Base-by-base conservation (phyloP, 2,888 invertebrate species). In the Plagodis dolabraria region DNA sequence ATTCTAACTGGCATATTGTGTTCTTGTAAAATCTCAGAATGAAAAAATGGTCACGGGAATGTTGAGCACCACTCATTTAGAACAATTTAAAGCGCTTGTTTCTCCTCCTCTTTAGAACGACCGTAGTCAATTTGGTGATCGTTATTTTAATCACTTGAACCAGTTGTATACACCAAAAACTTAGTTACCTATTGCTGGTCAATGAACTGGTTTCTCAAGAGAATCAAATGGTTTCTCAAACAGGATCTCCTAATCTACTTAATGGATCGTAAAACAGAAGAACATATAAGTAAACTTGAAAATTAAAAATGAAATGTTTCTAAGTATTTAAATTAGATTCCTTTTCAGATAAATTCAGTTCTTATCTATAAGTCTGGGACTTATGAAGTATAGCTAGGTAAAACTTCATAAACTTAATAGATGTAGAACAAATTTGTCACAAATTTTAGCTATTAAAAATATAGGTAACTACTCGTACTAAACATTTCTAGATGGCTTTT, bases 181-280 rank as follows among this genome's bases (percentile, higher is more conserved):
- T 22, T 57, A 47, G 48, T 49, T 43, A 47, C 4, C 38, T 40
- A 47, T 33, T 10, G 12, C 53, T 45, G 64, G 63, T 65, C 64
- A 64, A 65, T 53, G 64, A 53, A 59, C 64, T 53, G 11, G 33
- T 56, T 55, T 47, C 45, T 56, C 56, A 47, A 57, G 53, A 12
- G 44, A 54, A 50, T 36, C 51, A 33, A 51, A 51, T 57, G 46
- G 11, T 45, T 42, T 47, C 33, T 38, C 35, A 43, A 56, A 59
- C 54, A 44, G 46, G 63, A 60, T 57, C 47, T 60, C 34, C 12
- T 22, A 12, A 36, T 34, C 9, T 35, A 55, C 36, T 42, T 47
- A 53, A 58, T 45, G n/a, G 36, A 33, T 52, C 51, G 45, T 51
- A 52, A 36, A 53, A 22, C 22, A 2, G 22, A 22, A 22, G 22